phyloP scores from a whole-genome alignment of 2,113 vertebrate genomes.

The Ophiodon elongatus region DNA sequence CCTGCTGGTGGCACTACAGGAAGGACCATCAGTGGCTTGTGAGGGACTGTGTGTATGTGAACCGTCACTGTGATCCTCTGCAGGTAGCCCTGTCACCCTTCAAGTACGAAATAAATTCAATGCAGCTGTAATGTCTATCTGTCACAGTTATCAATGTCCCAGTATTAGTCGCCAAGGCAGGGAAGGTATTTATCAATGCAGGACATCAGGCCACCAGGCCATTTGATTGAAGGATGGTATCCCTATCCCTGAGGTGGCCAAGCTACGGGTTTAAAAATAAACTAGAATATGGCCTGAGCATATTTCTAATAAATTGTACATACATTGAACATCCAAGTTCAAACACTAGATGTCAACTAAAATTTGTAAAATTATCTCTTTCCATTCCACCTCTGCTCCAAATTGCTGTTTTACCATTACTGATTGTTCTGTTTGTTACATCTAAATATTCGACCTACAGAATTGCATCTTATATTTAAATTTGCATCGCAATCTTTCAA shows the following conservation, averaged over 20 bases:
- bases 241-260: neutral
- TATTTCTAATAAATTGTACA: neutral
- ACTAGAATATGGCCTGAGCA: neutral
- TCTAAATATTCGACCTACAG: neutral
- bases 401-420: neutral
- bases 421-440: neutral
- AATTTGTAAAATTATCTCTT: no score
- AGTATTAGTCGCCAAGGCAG: neutral
- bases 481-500: neutral
- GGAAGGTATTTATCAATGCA: neutral
- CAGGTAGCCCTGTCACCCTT: neutral
- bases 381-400: neutral
- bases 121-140: neutral
- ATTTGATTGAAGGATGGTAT: slow-evolving; percentile 12
- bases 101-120: neutral
- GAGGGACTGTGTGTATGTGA: neutral
- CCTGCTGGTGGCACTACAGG: neutral
- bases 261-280: neutral
- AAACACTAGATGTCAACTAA: no score
- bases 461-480: neutral
- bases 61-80: neutral
- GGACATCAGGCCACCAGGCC: neutral
- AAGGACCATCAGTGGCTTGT: neutral
- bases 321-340: neutral
- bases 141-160: neutral